Percentiles rank a stretch among this genome's conserved stretches.
Evolutionary conservation across 2,888 invertebrate genomes (phyloP).

Genomic region (Meteorus cinctellus): DNA sequence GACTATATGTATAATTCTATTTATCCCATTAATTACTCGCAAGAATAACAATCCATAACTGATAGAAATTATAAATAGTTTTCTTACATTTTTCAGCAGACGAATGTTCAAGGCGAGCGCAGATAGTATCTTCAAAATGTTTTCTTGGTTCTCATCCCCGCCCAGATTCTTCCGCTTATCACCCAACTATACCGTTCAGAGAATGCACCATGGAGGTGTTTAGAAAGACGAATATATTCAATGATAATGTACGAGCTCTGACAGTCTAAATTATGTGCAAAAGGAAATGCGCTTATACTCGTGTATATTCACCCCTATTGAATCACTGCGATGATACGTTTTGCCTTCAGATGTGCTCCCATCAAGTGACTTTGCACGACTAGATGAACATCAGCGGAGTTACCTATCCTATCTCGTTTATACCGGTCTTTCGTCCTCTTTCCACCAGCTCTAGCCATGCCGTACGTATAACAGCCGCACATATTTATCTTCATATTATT

Average conservation of each 20-base stretch:
- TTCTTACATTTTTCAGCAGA: conserved; percentile 1
- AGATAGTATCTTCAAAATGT: background rate
- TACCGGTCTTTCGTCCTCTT: conserved; percentile 29
- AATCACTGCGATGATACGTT: conserved; percentile 24
- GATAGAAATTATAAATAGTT: background rate
- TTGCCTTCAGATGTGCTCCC: conserved; percentile 51
- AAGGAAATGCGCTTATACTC: conserved; percentile 6
- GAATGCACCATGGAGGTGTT: background rate
- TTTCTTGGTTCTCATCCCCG: no score
- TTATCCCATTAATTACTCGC: background rate
- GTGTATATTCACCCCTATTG: conserved; percentile 23
- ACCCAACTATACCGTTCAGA: background rate
- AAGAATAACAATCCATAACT: background rate
- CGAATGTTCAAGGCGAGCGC: background rate
- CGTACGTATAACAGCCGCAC: conserved; percentile 25
- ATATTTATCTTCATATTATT: conserved; percentile 40
- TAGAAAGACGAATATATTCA: background rate
- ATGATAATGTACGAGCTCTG: background rate
- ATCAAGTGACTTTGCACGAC: conserved; percentile 55
- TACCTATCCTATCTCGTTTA: conserved; percentile 47
- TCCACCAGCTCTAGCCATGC: conserved; percentile 39
- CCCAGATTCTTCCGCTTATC: background rate
- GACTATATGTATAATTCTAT: background rate
- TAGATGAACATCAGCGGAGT: conserved; percentile 49
- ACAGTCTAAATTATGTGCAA: background rate